Evolutionary conservation across 2,113 vertebrate species (phyloP).

Genomic region (Pygoscelis adeliae): DNA sequence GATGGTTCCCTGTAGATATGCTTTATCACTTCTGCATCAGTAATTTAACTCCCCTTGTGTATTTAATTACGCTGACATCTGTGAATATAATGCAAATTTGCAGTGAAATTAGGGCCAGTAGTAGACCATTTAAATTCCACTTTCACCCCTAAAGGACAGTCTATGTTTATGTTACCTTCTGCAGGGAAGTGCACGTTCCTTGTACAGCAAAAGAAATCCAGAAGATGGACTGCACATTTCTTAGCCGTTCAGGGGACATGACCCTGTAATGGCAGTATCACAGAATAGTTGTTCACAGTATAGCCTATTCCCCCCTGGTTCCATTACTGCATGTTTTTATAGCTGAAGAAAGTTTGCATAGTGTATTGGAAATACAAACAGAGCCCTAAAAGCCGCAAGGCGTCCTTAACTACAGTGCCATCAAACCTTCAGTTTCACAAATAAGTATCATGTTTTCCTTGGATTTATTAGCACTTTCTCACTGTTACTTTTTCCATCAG

Average conservation of each 20-base stretch:
- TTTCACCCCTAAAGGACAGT: neutral
- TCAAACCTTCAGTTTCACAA: slow-evolving; percentile 31
- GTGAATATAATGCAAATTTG: neutral
- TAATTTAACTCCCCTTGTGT: neutral
- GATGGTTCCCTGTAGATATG: neutral
- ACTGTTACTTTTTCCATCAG: slow-evolving; percentile 24
- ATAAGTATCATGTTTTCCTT: slow-evolving; percentile 37
- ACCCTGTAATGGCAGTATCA: neutral
- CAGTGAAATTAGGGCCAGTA: neutral
- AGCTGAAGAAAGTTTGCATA: slow-evolving; percentile 25
- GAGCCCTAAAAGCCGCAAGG: slow-evolving; percentile 4
- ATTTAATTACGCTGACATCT: neutral
- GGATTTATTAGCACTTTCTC: slow-evolving; percentile 43
- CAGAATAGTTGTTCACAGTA: neutral
- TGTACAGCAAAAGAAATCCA: neutral
- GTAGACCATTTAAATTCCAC: neutral
- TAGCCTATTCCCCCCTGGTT: neutral
- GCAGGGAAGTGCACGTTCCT: neutral
- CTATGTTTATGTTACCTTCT: neutral
- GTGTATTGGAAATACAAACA: slow-evolving; percentile 59
- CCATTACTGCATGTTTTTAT: neutral
- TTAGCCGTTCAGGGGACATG: neutral
- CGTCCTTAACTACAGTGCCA: slow-evolving; percentile 10
- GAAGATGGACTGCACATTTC: neutral
- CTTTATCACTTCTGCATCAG: neutral